phyloP scores from a whole-genome alignment of 2,797 vertebrate genomes.

The Brachyalestes nurse region DNA sequence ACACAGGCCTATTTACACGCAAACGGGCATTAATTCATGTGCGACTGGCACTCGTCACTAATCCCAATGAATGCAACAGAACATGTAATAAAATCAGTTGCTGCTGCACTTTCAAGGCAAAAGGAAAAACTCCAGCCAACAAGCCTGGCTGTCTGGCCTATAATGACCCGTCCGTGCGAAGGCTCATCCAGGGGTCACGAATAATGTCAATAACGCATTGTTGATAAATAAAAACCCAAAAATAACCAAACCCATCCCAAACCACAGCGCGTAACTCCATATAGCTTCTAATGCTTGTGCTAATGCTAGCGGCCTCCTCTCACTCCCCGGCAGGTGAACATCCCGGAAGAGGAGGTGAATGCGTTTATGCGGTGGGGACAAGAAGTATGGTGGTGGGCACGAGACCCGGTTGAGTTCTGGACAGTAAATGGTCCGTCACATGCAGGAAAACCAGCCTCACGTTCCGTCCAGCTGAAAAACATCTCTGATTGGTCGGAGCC shows the following conservation, averaged over 20 bases:
- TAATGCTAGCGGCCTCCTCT: background rate
- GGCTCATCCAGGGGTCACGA: background rate
- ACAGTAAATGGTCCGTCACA: slow-evolving; percentile 21
- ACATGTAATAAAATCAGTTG: background rate
- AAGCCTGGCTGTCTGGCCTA: background rate
- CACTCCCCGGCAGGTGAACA: background rate
- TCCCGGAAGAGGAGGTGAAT: background rate
- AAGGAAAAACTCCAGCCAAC: background rate
- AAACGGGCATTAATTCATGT: background rate
- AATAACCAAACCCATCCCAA: background rate
- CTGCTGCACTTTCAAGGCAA: background rate
- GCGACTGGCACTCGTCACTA: background rate
- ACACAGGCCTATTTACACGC: background rate
- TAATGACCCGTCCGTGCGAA: background rate
- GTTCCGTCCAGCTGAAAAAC: background rate
- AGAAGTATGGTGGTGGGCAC: background rate
- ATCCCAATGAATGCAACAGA: background rate
- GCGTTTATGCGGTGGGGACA: background rate
- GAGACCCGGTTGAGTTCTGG: background rate
- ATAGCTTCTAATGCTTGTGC: slow-evolving; percentile 26
- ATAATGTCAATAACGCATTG: background rate
- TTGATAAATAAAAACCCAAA: background rate
- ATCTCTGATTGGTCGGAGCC: slow-evolving; percentile 32
- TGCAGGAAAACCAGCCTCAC: slow-evolving; percentile 25
- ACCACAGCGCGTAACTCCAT: background rate